Evolutionary conservation across 2,888 invertebrate species (phyloP).

Genomic region (Caenorhabditis sp.): DNA sequence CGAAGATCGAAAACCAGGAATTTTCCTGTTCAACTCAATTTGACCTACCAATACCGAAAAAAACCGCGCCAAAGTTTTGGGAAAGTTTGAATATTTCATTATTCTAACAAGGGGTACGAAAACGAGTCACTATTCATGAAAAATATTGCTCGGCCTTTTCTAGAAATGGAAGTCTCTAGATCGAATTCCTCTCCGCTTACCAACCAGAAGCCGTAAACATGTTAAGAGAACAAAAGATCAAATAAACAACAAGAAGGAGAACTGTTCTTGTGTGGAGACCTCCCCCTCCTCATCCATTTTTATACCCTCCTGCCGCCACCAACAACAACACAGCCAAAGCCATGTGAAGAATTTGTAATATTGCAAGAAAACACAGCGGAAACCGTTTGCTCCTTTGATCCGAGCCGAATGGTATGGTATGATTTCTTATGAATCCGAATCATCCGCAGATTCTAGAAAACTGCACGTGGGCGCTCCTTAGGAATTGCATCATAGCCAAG

Average conservation of each 20-base stretch:
- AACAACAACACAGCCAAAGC: too few species aligned
- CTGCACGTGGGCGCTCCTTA: constrained; percentile 21
- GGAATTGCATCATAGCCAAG: constrained; percentile 27
- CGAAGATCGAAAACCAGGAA: too few species aligned
- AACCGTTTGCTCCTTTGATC: background rate
- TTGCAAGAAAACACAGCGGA: background rate
- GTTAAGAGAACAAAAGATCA: constrained; percentile 16
- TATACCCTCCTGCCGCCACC: background rate
- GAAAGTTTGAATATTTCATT: too few species aligned
- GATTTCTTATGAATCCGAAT: background rate
- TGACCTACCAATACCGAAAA: too few species aligned
- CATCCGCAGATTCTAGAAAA: constrained; percentile 6
- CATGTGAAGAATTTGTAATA: background rate
- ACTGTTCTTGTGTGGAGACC: background rate
- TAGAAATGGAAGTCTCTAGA: background rate
- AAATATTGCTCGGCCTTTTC: too few species aligned
- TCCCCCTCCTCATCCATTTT: background rate
- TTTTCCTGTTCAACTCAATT: too few species aligned
- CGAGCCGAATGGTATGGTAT: constrained; percentile 5
- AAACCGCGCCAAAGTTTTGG: too few species aligned
- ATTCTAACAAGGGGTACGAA: too few species aligned
- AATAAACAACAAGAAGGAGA: background rate
- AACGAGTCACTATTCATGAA: too few species aligned
- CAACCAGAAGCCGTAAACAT: background rate
- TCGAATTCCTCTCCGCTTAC: background rate